Evolutionary conservation across 2,113 vertebrate species (phyloP), one percentile per base, ranked within the genome.

Genomic region (Brienomyrus longianalis): DNA sequence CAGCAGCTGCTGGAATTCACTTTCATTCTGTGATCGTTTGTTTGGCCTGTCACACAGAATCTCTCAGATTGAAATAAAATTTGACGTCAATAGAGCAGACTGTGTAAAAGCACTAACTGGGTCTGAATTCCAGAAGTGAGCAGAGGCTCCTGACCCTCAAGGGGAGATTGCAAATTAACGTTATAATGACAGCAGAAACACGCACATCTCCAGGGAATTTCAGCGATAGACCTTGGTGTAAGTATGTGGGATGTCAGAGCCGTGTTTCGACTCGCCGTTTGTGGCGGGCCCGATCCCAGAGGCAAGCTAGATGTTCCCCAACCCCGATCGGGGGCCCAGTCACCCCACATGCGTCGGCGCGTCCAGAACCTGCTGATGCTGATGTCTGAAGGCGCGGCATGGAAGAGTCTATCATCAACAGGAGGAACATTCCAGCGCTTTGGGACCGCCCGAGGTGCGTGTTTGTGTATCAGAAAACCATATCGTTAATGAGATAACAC

Each of bases 131-230:
- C 77, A 83, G 39, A 11, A 21, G 39, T n/a, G 43, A 48, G 48
- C 19, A 19, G 5, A 87, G 51, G 3, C 85, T 23, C 31, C 85
- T 35, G 17, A 54, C 51, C n/a, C 85, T 56, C 31, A 1, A 54
- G 85, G 51, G 50, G 21, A 2, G 19, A 45, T 47, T 45, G 45
- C 83, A 84, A 87, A 87, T 87, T 87, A 87, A n/a, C 1, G 27
- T 87, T 19, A 87, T 87, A 56, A 87, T 87, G 85, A 56, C 2
- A 39, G 27, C n/a, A 31, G 85, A 87, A 87, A 86, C 31, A 27
- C 10, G n/a, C 31, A 10, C n/a, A 19, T 35, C 51, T 39, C 45
- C 51, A 9, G 51, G 50, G 85, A 35, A 56, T 87, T 54, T 54
- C 50, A 39, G 17, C 19, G 51, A 17, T 3, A 87, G 50, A 39